A percentile compares a stretch with the other conserved stretches of the same genome.
phyloP scores from a whole-genome alignment of 2,888 invertebrate genomes.

The Hydroisotoma schaefferi region DNA sequence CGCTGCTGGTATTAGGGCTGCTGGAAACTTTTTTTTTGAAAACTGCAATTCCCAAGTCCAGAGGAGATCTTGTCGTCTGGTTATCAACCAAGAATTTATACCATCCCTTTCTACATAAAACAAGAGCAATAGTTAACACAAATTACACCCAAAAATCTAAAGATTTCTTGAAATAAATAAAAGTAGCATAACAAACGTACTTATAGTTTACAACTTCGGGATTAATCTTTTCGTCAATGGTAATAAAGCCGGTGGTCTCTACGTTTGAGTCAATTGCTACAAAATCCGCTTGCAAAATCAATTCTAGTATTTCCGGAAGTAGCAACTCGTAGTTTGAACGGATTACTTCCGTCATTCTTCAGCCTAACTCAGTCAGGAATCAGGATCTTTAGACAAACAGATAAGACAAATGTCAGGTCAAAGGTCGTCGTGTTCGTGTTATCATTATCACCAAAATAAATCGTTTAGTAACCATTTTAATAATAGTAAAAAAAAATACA shows the following conservation, averaged over 20 bases:
- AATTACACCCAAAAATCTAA: background rate
- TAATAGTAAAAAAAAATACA: too few relatives aligned
- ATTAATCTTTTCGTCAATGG: slow-evolving; percentile 21
- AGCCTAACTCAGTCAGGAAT: too few relatives aligned
- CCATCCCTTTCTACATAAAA: slow-evolving; percentile 14
- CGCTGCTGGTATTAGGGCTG: background rate
- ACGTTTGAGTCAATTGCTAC: slow-evolving; percentile 29
- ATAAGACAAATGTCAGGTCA: too few relatives aligned
- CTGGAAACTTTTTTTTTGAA: slow-evolving; percentile 15
- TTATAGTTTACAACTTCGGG: slow-evolving; percentile 2
- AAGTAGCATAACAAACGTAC: background rate
- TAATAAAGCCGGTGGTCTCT: slow-evolving; percentile 28
- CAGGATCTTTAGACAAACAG: too few relatives aligned
- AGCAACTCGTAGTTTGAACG: slow-evolving; percentile 14
- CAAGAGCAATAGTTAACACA: background rate
- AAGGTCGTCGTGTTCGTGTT: too few relatives aligned
- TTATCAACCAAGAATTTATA: slow-evolving; percentile 20
- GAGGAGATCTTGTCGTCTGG: slow-evolving; percentile 12
- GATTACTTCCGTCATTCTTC: slow-evolving; percentile 19
- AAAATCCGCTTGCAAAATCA: slow-evolving; percentile 20
- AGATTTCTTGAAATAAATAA: background rate
- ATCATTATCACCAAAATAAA: too few relatives aligned
- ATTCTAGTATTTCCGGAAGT: slow-evolving; percentile 17
- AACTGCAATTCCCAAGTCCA: slow-evolving; percentile 26
- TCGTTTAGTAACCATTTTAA: too few relatives aligned